Evolutionary conservation across 2,797 vertebrate species (phyloP).

Genomic region (Peromyscus eremicus): DNA sequence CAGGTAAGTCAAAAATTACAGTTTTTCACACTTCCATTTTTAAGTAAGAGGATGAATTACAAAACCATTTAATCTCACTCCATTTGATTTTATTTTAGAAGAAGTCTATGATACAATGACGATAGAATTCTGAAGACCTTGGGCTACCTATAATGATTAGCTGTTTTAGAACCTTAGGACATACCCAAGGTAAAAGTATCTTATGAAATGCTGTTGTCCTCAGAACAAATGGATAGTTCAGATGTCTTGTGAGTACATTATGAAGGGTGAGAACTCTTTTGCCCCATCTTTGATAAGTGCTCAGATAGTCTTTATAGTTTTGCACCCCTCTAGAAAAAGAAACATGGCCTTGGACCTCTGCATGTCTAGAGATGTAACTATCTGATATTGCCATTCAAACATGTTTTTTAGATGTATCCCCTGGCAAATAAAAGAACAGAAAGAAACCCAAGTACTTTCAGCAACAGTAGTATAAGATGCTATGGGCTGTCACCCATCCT

Average conservation of each 20-base stretch:
- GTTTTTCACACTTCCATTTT: neutral
- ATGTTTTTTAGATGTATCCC: neutral
- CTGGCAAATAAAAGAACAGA: neutral
- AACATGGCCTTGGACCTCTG: neutral
- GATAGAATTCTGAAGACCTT: neutral
- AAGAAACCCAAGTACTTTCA: neutral
- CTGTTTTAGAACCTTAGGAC: neutral
- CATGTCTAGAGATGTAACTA: neutral
- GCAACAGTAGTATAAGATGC: neutral
- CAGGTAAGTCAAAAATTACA: neutral
- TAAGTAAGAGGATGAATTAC: neutral
- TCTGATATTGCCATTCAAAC: neutral
- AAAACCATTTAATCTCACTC: neutral
- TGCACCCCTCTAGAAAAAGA: neutral
- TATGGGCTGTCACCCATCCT: neutral
- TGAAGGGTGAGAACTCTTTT: rapidly evolving
- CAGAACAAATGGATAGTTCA: neutral
- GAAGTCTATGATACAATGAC: neutral
- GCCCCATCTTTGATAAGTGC: neutral
- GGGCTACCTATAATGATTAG: too few relatives aligned
- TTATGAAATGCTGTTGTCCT: neutral
- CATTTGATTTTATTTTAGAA: neutral
- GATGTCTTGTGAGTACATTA: neutral
- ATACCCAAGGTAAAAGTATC: neutral
- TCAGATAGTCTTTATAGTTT: neutral